These are phyloP conservation scores for Mythimna impura DNA, from an alignment of 2,888 invertebrate genomes.

Conservation along the genomic window DNA sequence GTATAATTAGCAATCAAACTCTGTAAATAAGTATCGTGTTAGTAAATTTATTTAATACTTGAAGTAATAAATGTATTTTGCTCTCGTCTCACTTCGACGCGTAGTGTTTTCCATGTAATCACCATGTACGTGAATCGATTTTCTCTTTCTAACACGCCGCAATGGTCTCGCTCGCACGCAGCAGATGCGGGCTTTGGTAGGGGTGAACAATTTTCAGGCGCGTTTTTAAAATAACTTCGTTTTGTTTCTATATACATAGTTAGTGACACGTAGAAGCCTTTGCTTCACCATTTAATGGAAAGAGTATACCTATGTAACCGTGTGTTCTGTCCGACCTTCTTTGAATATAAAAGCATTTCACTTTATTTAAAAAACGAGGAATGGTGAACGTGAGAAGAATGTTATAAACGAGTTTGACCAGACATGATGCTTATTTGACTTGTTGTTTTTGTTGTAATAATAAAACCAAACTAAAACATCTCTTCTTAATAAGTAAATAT, in stretches of 20 bases:
- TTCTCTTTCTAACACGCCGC: constrained; percentile 76
- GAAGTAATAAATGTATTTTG: constrained; percentile 66
- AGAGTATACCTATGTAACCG: constrained; percentile 11
- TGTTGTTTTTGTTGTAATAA: neutral
- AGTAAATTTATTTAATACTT: constrained; percentile 38
- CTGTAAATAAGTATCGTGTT: neutral
- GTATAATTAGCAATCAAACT: neutral
- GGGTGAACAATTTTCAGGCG: constrained; percentile 59
- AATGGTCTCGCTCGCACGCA: constrained; percentile 68
- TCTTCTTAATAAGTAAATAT: neutral
- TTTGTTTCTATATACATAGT: constrained; percentile 48
- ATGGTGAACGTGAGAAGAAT: neutral
- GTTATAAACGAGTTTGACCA: neutral
- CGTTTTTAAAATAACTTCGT: constrained; percentile 65
- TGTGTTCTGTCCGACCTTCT: neutral
- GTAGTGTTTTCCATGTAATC: constrained; percentile 67
- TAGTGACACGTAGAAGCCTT: constrained; percentile 43
- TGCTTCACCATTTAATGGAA: constrained; percentile 19
- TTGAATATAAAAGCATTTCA: constrained; percentile 1
- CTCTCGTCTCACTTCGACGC: constrained; percentile 74
- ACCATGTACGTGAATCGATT: constrained; percentile 65
- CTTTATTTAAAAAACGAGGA: neutral
- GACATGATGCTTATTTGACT: neutral
- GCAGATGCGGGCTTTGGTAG: constrained; percentile 63
- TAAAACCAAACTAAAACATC: neutral